Base-by-base conservation (phyloP, 2,113 vertebrate species). In the Nestor notabilis region DNA sequence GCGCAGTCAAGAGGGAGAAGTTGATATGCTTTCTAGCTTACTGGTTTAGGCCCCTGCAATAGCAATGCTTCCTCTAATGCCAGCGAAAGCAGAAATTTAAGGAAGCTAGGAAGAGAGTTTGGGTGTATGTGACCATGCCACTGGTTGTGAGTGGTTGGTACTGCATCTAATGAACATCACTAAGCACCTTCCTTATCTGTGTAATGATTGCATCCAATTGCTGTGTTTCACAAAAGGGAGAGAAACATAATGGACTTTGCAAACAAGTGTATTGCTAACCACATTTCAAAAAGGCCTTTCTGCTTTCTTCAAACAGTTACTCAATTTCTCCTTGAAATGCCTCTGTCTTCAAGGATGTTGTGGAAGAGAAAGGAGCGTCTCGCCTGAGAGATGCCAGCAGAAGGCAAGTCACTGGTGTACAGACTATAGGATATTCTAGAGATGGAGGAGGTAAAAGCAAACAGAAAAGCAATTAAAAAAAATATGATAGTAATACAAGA, bases 401-500 rank as follows among this genome's bases (percentile, higher is more conserved):
- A 55, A 66, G 44, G 27, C 78, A 72, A 90, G 83, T 77, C 87
- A 50, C 66, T 96, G 72, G 79, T 81, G 79, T 90, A 79, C 63
- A 89, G 87, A 75, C 66, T 96, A 58, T 88, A 90, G 71, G 74
- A 72, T 76, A 74, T 69, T 91, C 92, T 94, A 84, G 88, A 95
- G 89, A 85, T 90, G 37, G 88, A 95, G 10, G 89, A 93, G 74
- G 75, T 96, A 97, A 98, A 94, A 68, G 11, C 15, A 56, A 82
- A 18, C 28, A 49, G 52, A 41, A 83, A 46, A 55, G 35, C 53
- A 66, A 29, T 47, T 69, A 8, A 4, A 83, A 85, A 55, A 55
- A 53, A 52, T 58, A 6, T 29, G 1, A 14, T 33, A 33, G 33
- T n/a, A 66, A 66, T 21, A 47, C 11, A 65, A 28, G 27, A 31